Conservation (phyloP, 2,888 invertebrate genomes). For the Drosophila eohydei region DNA sequence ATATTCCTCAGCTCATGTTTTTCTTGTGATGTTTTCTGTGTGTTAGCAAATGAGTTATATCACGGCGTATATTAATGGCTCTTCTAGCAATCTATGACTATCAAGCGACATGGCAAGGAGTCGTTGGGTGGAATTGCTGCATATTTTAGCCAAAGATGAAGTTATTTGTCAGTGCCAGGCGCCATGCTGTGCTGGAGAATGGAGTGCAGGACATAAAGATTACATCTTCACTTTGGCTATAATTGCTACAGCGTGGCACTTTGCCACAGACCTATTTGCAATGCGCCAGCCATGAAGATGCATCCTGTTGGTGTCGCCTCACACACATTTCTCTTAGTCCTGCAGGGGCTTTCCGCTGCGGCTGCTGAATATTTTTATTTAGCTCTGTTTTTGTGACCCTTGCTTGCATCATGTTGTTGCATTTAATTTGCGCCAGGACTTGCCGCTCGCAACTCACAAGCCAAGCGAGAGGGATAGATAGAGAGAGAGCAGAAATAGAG, state of each 20-base stretch:
- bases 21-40: neutral
- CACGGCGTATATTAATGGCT: neutral
- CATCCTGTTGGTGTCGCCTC: constrained; percentile 2
- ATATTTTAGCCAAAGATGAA: constrained; percentile 41
- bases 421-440: constrained; percentile 73
- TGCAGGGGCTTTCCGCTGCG: constrained; percentile 67
- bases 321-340: constrained; percentile 25
- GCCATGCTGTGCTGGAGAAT: constrained; percentile 26
- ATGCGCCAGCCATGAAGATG: constrained; percentile 35
- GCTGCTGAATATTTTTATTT: constrained; percentile 57
- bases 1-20: neutral
- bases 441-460: constrained; percentile 33
- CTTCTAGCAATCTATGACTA: constrained; percentile 12
- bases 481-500: neutral
- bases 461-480: neutral
- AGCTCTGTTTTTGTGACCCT: constrained; percentile 39
- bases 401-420: constrained; percentile 64
- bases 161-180: constrained; percentile 66
- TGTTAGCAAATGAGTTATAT: neutral
- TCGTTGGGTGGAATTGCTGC: neutral
- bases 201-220: constrained; percentile 51
- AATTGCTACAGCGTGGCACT: constrained; percentile 72
- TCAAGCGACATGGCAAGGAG: neutral
- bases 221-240: constrained; percentile 71
- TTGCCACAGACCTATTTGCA: constrained; percentile 55